These are phyloP conservation scores for Zootoca vivipara DNA, from an alignment of 2,113 vertebrate species.

Conservation along the genomic window DNA sequence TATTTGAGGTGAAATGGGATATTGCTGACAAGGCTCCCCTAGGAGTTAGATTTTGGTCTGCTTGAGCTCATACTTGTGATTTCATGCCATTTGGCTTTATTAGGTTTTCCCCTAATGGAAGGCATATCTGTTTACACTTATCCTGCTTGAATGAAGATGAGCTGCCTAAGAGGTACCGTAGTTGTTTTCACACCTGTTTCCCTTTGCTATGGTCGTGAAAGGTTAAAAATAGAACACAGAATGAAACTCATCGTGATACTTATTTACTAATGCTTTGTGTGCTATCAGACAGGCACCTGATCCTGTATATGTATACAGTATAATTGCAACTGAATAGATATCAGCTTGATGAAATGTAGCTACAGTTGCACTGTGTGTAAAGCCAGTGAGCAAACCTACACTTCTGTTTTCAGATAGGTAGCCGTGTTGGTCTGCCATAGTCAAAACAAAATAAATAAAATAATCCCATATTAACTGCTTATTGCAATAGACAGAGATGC, in stretches of 20 bases:
- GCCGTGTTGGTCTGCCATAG: too few relatives aligned
- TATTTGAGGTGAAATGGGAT: background rate
- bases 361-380: background rate
- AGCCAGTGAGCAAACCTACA: background rate
- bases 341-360: background rate
- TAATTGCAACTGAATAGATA: background rate
- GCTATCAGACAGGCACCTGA: background rate
- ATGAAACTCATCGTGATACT: background rate
- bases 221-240: conserved; percentile 16
- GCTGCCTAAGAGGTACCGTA: background rate
- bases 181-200: conserved; percentile 1
- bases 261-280: background rate
- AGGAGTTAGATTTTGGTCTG: background rate
- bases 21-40: conserved; percentile 8
- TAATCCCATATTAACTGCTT: background rate
- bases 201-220: background rate
- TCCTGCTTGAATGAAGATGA: conserved; percentile 14
- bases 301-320: background rate
- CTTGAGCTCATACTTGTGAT: background rate
- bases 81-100: conserved; percentile 27
- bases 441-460: too few relatives aligned
- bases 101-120: conserved; percentile 22
- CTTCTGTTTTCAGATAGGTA: background rate
- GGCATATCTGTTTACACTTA: conserved; percentile 33
- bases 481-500: background rate